Base-by-base conservation (phyloP, 2,113 vertebrate genomes). In the Dendrocopos noguchii region DNA sequence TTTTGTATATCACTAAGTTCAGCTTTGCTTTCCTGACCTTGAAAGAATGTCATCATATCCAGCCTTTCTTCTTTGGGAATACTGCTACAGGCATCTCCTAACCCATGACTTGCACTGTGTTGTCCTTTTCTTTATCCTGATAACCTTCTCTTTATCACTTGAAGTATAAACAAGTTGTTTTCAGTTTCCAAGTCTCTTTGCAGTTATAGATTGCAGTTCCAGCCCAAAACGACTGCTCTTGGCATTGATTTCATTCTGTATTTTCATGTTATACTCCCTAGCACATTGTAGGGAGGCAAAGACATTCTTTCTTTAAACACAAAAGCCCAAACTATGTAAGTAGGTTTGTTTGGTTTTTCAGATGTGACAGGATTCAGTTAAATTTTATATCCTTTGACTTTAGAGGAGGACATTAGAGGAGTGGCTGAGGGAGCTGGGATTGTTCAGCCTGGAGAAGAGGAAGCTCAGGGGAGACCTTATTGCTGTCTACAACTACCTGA, bases 61-160 rank as follows among this genome's bases (percentile, higher is more conserved):
- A 61, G 1, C 22, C 46, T 80, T 59, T 31, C 10, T 36, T 75
- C 33, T 90, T 76, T 44, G 47, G 86, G 70, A 86, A 50, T 29
- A 6, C 42, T 44, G 15, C 71, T 82, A 34, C 39, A 57, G 56
- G 56, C 34, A 18, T 83, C 46, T 79, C 7, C 27, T 87, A 36
- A 65, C 20, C 15, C 4, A 34, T 0, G 1, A 2, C 7, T 53
- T 53, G 15, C 19, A 18, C 50, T 1, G 0, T 29, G 18, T 78
- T 80, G 31, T 67, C 15, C 25, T n/a, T 33, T 74, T 53, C 31
- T 84, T 65, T 67, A 25, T 81, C 50, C 20, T 50, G 28, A 20
- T 87, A 34, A 31, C 19, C 9, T 76, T 81, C 18, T 29, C 31
- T 76, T 81, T 87, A 55, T 84, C 24, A 36, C 29, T 8, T 70